A percentile compares a stretch with the other conserved stretches of the same genome.
phyloP scores from a whole-genome alignment of 92 coral and sea anemone species.

The Desmophyllum pertusum region DNA sequence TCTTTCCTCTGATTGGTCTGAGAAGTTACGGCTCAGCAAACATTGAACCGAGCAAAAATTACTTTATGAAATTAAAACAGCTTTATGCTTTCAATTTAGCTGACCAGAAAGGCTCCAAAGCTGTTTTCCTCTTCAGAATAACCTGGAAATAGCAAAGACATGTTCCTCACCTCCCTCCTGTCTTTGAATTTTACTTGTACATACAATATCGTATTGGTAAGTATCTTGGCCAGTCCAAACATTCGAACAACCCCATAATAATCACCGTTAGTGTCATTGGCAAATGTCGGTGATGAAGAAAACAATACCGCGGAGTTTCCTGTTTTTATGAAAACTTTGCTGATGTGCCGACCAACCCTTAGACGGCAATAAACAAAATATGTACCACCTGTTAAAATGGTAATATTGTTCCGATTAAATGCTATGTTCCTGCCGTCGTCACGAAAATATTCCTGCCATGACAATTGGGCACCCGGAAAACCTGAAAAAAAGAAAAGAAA shows the following conservation, averaged over 20 bases:
- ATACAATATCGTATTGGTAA: neutral
- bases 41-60: neutral
- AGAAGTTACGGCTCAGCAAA: neutral
- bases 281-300: neutral
- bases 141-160: neutral
- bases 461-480: neutral
- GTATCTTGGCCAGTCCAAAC: neutral
- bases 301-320: neutral
- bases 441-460: neutral
- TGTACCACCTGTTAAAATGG: neutral
- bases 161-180: too few relatives aligned
- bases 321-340: neutral
- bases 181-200: neutral
- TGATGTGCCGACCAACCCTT: neutral
- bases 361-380: conserved; percentile 27
- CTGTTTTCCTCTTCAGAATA: neutral
- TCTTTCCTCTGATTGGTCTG: neutral
- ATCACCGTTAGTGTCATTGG: neutral
- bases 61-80: neutral
- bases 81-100: neutral
- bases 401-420: neutral
- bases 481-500: neutral
- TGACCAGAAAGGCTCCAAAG: conserved; percentile 30
- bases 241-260: neutral
- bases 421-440: neutral